Evolutionary conservation across 2,888 invertebrate species (phyloP), one percentile per base, ranked within the genome.

Genomic region (Conchocele bisecta): DNA sequence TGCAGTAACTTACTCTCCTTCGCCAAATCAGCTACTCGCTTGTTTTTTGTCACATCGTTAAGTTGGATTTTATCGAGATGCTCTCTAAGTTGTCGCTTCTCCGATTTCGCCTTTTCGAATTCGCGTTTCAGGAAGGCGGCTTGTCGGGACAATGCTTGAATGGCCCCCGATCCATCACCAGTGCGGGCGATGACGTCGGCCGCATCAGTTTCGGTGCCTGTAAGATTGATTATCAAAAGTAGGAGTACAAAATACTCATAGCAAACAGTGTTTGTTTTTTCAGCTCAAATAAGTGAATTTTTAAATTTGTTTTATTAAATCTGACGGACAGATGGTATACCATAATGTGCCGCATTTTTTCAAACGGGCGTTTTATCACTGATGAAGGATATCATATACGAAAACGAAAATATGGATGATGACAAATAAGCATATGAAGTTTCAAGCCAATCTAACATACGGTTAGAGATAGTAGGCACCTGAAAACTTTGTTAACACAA

Each of bases 61-160:
- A 82, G 48, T 54, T 78, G 80, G 20, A 79, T 69, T 50, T 80
- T 83, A 15, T 86, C 84, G 37, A 74, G 70, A 33, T 85, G 79
- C 7, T 86, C 84, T 44, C 83, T 83, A 17, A 86, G 46, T 2
- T 71, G 61, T 61, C 82, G 79, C 63, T 86, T 85, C 24, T 88
- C 87, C 13, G 66, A 44, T 63, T 85, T 83, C 9, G 84, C 75
- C 58, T 86, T 79, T 59, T 84, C 83, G 31, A 85, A 87, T 68
- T 89, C 89, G 13, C 86, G 75, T 60, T 89, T 86, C 26, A 89
- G 64, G 7, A 89, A 84, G 17, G 82, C 78, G 24, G 86, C 82
- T 63, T 88, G 86, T 22, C 83, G 81, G 1, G 86, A 82, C 20
- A 89, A 63, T 58, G 85, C 82, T 42, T 81, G 79, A 0, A 84